Base-by-base conservation (phyloP, 2,797 vertebrate species). In the Myotis pilosus region DNA sequence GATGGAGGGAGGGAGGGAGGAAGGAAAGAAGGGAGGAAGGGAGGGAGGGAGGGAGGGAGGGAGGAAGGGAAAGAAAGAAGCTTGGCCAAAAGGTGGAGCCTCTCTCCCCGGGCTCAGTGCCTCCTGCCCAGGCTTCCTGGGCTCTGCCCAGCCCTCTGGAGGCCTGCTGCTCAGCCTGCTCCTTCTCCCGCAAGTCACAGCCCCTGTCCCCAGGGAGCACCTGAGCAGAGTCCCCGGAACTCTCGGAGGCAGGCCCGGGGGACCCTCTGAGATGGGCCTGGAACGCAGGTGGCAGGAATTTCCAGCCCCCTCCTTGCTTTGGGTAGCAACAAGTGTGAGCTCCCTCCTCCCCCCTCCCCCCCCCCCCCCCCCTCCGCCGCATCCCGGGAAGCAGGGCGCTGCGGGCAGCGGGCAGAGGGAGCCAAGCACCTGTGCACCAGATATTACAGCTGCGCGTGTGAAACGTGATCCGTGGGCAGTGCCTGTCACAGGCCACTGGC, bases 361-460 rank as follows among this genome's bases (percentile, higher is more conserved):
- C 3, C 3, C 4, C 47, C 89, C 0, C 0, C 92, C 47, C 3
- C 3, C 4, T 13, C 89, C 0, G 0, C 92, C 79, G 53, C n/a
- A 3, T 17, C 81, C 88, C 72, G 6, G 76, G 91, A 95, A 94
- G 91, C 96, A 92, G 94, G 96, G 93, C 11, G 22, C 79, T 69
- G 84, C 96, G 88, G 97, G 97, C 97, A 97, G 98, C 97, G 97
- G 98, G 97, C 97, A 95, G 91, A 85, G 87, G 91, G 20, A 91
- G 87, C 55, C 0, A 0, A 96, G 97, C 98, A 98, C 97, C 98
- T 98, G 97, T 83, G 87, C 94, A 96, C 96, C 97, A 97, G 97
- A 97, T 91, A 96, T 2, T 97, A 95, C 98, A 98, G 98, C 98
- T 98, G 98, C 97, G 84, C 69, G 96, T 1, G 0, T 87, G 98